Base-by-base conservation (phyloP, 2,113 vertebrate genomes). In the Chauna torquata region DNA sequence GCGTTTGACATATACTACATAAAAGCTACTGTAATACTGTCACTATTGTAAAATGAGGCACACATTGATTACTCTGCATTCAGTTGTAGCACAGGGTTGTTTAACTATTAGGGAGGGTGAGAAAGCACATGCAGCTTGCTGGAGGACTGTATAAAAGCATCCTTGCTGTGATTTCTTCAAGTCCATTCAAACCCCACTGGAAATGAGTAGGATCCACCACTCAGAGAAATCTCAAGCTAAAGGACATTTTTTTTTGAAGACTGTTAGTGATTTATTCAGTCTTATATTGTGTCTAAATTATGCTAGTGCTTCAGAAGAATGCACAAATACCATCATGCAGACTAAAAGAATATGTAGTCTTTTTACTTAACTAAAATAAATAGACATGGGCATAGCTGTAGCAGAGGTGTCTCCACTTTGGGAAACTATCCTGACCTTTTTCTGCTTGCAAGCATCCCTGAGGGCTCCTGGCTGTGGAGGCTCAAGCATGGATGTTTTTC, bases 331-430 rank as follows among this genome's bases (percentile, higher is more conserved):
- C 14, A 54, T 82, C 90, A 80, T 24, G 7, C 11, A 45, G 54
- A 57, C 36, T 57, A 61, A 7, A 65, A 61, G 57, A 82, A 45
- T 44, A 47, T 15, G 18, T 17, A 47, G 15, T 47, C 15, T 45
- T 20, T 84, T 86, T 82, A 81, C 23, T 45, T 81, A 64, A 77
- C 61, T 76, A 82, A 90, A 81, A 66, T 45, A 81, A 77, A 90
- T n/a, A 68, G 7, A 45, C 57, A 9, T 65, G 14, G 19, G 11
- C 7, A 15, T 65, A 77, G 15, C 13, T 80, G 27, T 55, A 81
- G 27, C 15, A 24, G 52, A 65, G 22, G 8, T 16, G 57, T 57
- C 16, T 81, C 42, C 8, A 28, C 15, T 72, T 50, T 38, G 65
- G 45, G 10, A 78, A 11, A n/a, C 8, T 82, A 28, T 70, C 10